Base-by-base conservation (phyloP, 2,797 vertebrate species). In the Tapirus indicus region DNA sequence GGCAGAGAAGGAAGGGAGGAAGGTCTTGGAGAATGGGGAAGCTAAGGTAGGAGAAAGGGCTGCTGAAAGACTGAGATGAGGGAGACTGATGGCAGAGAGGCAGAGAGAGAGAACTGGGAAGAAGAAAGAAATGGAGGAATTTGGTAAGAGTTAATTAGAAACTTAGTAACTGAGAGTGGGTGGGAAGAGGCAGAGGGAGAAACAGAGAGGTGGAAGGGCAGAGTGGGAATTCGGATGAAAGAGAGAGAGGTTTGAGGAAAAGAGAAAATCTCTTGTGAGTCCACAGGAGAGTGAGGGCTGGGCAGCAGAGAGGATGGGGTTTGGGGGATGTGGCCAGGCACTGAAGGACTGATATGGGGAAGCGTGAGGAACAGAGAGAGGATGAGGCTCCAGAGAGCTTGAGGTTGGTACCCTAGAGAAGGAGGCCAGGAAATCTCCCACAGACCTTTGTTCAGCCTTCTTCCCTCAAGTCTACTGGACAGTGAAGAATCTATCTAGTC, bases 261-360 rank as follows among this genome's bases (percentile, higher is more conserved):
- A 64, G 20, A 44, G n/a, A 78, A 49, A 62, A 9, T 44, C 12
- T 79, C n/a, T 20, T 12, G 8, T 35, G 29, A 72, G 2, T 29
- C 64, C 44, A 29, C 44, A 52, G 23, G 32, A 80, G 35, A 49
- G 49, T 5, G 9, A 35, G 18, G 66, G 54, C 21, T 9, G 6
- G 5, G 10, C 0, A 7, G 41, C 21, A 62, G 41, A 60, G 44
- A 69, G 2, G 2, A 41, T 44, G 10, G 12, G 23, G 20, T 35
- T 23, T 6, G 12, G 29, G 21, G 16, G 29, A 38, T 44, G 2
- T n/a, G 16, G 14, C 7, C 23, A 62, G 69, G 52, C 29, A 64
- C 0, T 0, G 2, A 13, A 20, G 41, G 7, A 6, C 35, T 35
- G 17, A 41, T 14, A 10, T 13, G 21, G 16, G 32, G 29, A 56